Percentiles rank a stretch among this genome's conserved stretches.
Evolutionary conservation across 2,888 invertebrate genomes (phyloP).

Genomic region (Aspidiotus rigidus): DNA sequence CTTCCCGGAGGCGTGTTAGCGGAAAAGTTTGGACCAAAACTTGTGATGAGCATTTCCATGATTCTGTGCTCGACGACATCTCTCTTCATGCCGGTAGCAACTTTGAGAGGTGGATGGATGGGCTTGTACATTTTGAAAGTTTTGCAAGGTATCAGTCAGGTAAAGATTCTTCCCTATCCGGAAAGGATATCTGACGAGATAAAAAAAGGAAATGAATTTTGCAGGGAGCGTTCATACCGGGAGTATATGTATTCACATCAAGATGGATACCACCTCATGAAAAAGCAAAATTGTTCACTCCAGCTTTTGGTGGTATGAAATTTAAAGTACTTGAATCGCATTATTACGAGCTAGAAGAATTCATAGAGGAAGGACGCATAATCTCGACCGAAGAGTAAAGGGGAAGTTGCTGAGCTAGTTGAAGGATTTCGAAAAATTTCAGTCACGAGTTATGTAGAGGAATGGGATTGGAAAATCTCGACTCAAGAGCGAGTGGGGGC

Average conservation of each 20-base stretch:
- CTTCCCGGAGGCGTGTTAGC: slow-evolving; percentile 24
- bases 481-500: too few species aligned
- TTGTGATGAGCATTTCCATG: slow-evolving; percentile 21
- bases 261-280: slow-evolving; percentile 30
- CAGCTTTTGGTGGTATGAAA: slow-evolving; percentile 24
- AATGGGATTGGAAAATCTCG: too few species aligned
- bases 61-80: slow-evolving; percentile 8
- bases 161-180: background rate
- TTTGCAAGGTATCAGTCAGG: slow-evolving; percentile 19
- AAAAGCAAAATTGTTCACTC: slow-evolving; percentile 23
- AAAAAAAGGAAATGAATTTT: background rate
- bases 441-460: too few species aligned
- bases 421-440: too few species aligned
- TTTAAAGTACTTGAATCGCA: background rate
- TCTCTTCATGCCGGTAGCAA: slow-evolving; percentile 10
- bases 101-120: slow-evolving; percentile 16
- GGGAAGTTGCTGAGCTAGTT: too few species aligned
- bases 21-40: slow-evolving; percentile 22
- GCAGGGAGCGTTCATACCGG: slow-evolving; percentile 27
- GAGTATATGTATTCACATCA: slow-evolving; percentile 19
- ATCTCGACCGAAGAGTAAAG: too few species aligned
- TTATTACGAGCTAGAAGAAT: too few species aligned
- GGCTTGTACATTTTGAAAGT: slow-evolving; percentile 18
- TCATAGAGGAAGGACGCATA: too few species aligned
- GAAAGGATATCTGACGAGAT: background rate